Conservation (phyloP, 2,888 invertebrate species). For the Tanypteryx hageni region DNA sequence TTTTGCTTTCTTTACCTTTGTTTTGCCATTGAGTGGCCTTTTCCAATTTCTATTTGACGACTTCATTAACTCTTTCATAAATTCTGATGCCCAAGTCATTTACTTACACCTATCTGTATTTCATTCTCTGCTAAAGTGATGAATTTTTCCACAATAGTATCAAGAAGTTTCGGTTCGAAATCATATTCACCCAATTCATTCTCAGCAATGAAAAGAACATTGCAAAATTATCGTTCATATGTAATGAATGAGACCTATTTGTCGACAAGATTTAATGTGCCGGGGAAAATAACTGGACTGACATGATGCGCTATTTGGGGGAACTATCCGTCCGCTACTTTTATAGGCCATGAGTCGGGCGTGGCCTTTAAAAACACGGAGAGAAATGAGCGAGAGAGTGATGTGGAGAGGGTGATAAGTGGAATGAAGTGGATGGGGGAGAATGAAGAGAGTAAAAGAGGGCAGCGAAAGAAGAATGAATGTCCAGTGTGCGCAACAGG, state of each 20-base stretch:
- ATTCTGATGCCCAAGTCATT: no score
- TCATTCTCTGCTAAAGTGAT: no score
- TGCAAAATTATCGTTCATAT: background rate
- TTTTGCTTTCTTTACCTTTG: no score
- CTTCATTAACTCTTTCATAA: no score
- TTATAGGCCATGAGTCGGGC: background rate
- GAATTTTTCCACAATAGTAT: no score
- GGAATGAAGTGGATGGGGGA: background rate
- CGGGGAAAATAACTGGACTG: background rate
- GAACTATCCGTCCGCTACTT: background rate
- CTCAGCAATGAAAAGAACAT: background rate
- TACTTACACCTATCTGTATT: no score
- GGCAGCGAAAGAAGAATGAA: background rate
- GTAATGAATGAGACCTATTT: background rate
- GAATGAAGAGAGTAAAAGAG: background rate
- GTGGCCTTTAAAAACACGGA: background rate
- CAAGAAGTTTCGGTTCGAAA: no score
- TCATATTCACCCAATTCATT: no score
- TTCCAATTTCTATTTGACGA: no score
- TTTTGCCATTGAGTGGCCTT: no score
- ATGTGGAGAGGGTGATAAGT: background rate
- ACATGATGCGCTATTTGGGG: background rate
- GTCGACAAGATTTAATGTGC: background rate
- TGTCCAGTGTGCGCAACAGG: background rate
- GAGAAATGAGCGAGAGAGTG: background rate